Evolutionary conservation across 1,140 invertebrate species (phyloP).

Genomic region (Cardiocondyla obscurior): DNA sequence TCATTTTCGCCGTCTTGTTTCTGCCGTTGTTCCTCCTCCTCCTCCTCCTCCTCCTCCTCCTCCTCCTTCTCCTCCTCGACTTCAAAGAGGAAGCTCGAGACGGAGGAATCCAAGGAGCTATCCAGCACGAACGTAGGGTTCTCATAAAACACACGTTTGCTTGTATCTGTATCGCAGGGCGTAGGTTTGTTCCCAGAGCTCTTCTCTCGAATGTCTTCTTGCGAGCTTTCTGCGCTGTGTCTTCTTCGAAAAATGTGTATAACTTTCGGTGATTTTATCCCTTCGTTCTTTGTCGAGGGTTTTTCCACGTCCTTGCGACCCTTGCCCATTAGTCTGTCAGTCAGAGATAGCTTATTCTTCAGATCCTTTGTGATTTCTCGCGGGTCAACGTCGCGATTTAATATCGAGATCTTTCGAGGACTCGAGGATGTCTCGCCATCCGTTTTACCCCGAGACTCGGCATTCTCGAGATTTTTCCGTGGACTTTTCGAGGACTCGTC

Average conservation of each 20-base stretch:
- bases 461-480: background rate
- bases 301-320: slow-evolving; percentile 56
- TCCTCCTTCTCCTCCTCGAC: background rate
- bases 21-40: background rate
- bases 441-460: background rate
- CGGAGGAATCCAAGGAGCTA: slow-evolving; percentile 78
- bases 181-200: background rate
- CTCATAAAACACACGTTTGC: slow-evolving; percentile 77
- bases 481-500: background rate
- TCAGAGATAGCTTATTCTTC: slow-evolving; percentile 73
- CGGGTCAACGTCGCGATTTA: slow-evolving; percentile 44
- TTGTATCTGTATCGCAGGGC: background rate
- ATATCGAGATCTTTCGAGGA: background rate
- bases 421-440: background rate
- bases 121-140: slow-evolving; percentile 81
- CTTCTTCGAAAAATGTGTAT: slow-evolving; percentile 53
- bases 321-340: slow-evolving; percentile 66
- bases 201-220: background rate
- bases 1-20: background rate
- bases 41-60: background rate
- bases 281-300: background rate
- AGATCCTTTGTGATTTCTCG: slow-evolving; percentile 69
- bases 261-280: slow-evolving; percentile 31
- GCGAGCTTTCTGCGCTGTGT: background rate
- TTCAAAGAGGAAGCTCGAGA: slow-evolving; percentile 75